Evolutionary conservation across 2,113 vertebrate species (phyloP).

Genomic region (Neopipo cinnamomea): DNA sequence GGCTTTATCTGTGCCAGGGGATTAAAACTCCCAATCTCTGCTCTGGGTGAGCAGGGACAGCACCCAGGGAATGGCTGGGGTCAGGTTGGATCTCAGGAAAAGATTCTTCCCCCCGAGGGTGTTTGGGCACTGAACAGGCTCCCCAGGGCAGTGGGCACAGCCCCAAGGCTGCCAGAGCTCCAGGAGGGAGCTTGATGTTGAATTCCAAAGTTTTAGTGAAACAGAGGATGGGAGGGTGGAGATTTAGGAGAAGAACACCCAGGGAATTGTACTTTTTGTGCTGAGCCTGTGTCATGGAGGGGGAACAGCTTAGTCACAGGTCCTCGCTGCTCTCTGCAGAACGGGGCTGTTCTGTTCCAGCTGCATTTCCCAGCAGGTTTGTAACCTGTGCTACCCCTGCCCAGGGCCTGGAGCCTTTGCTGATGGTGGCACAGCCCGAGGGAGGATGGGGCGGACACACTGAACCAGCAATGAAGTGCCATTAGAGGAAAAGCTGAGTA

Average conservation of each 20-base stretch:
- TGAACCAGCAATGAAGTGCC: background rate
- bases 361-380: background rate
- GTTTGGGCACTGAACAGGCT: background rate
- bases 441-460: fast-evolving
- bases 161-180: background rate
- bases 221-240: background rate
- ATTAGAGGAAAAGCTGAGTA: background rate
- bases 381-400: background rate
- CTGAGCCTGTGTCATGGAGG: background rate
- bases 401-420: background rate
- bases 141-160: background rate
- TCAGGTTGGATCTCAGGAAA: background rate
- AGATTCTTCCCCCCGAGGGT: background rate
- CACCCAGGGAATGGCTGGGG: background rate
- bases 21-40: background rate
- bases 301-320: fast-evolving
- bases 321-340: background rate
- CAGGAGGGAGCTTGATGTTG: background rate
- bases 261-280: fast-evolving
- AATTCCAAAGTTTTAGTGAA: background rate
- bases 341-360: background rate
- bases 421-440: background rate
- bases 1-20: background rate
- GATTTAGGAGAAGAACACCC: background rate
- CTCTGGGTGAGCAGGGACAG: background rate